A percentile compares a stretch with the other conserved stretches of the same genome.
These are phyloP conservation scores for Cyclopterus lumpus DNA, from an alignment of 2,797 vertebrate species.

Conservation along the genomic window DNA sequence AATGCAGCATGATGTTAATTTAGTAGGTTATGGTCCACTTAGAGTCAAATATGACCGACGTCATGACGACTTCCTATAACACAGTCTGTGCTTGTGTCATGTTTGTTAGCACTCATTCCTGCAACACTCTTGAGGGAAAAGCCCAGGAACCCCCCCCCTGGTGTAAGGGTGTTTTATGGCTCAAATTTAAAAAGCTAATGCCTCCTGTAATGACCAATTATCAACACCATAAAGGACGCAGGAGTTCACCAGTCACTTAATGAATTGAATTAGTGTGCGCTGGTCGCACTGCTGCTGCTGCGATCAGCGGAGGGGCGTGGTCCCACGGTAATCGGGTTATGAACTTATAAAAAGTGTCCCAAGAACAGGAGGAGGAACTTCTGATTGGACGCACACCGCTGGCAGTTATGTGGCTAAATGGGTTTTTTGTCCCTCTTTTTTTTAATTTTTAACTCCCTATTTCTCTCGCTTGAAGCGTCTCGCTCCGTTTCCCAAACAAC, in stretches of 20 bases:
- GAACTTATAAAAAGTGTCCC: conserved; percentile 10
- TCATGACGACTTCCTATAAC: too few relatives aligned
- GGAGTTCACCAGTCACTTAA: conserved; percentile 44
- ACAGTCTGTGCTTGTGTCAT: neutral
- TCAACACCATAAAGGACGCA: conserved; percentile 46
- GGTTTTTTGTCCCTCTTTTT: neutral
- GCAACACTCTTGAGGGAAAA: neutral
- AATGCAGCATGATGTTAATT: too few relatives aligned
- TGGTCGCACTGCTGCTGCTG: conserved; percentile 38
- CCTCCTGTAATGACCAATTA: conserved; percentile 38
- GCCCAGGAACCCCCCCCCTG: neutral
- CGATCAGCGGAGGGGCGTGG: conserved; percentile 47
- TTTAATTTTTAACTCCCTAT: neutral
- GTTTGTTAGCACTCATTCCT: neutral
- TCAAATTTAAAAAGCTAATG: conserved; percentile 32
- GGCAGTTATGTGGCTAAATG: conserved; percentile 11
- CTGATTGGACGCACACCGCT: conserved; percentile 8
- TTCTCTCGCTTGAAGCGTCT: neutral
- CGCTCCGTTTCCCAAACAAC: neutral
- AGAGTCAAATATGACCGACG: too few relatives aligned
- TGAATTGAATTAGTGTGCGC: conserved; percentile 37
- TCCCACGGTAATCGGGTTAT: conserved; percentile 20
- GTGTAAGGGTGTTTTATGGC: conserved; percentile 41
- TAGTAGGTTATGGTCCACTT: too few relatives aligned
- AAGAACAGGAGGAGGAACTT: conserved; percentile 33